Evolutionary conservation across 2,797 vertebrate species (phyloP).

Genomic region (Dallia pectoralis): DNA sequence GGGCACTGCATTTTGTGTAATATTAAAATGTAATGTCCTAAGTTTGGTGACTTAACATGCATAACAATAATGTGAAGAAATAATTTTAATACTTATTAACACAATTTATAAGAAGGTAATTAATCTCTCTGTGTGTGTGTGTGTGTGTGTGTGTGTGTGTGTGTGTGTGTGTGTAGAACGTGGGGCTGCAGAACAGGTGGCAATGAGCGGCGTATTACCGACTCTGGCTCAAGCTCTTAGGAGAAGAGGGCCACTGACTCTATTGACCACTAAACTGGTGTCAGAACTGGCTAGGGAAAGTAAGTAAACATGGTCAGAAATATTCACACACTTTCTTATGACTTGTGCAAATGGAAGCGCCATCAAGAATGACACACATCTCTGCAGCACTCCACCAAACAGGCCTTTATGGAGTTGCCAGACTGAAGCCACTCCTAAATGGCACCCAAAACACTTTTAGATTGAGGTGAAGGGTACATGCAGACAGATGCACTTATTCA

Average conservation of each 20-base stretch:
- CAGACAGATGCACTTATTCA: no score
- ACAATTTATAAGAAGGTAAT: neutral
- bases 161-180: conserved; percentile 66
- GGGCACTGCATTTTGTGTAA: no score
- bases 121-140: conserved; percentile 6
- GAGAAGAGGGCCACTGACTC: conserved; percentile 69
- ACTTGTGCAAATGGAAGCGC: no score
- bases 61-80: neutral
- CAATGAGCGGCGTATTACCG: conserved; percentile 76
- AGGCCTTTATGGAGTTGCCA: no score
- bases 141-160: conserved; percentile 27
- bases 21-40: no score
- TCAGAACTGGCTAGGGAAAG: conserved; percentile 83
- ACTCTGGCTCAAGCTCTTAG: conserved; percentile 77
- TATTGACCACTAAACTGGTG: conserved; percentile 77
- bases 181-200: conserved; percentile 74
- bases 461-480: no score
- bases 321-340: no score
- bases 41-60: no score
- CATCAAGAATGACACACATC: no score
- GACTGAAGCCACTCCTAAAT: no score
- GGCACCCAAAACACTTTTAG: no score
- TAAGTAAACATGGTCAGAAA: conserved; percentile 48
- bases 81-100: neutral
- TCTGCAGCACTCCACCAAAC: no score